Base-by-base conservation (phyloP, 2,888 invertebrate species). In the Thymelicus sylvestris region DNA sequence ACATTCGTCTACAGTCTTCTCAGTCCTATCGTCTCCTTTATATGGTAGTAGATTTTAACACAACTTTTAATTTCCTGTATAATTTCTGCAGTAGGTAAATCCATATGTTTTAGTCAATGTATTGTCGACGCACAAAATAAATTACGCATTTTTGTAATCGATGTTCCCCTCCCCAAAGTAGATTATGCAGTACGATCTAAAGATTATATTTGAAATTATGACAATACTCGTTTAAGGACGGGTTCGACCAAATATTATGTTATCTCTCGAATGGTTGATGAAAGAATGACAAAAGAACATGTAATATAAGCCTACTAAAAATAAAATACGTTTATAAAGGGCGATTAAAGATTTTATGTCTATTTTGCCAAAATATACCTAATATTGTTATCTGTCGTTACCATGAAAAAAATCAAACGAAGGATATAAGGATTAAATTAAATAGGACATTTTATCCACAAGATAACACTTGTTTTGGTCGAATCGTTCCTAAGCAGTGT, bases 71-170 rank as follows among this genome's bases (percentile, higher is more conserved):
- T 59, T 59, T 59, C 7, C 59, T 55, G 55, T 38, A 59, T 63
- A 41, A 48, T 68, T 63, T 57, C 38, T 85, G 85, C 86, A 88
- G 85, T 86, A 86, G 80, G 52, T 52, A 62, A 24, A 61, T 31
- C 8, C 12, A 31, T 66, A 47, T 19, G 68, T 60, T 8, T 61
- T 65, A 72, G 62, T 38, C 66, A 67, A 67, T 76, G 73, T 73
- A 71, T 75, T 77, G 77, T 80, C 75, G 57, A 75, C 80, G 85
- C 84, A 84, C 85, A 86, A 86, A 83, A 72, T 74, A 67, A 67
- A 70, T 59, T 41, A 65, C 67, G 60, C 57, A 66, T 74, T 55
- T 55, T 74, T 71, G 60, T 71, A 72, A 70, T 63, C 68, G 67
- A 66, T 72, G 70, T 74, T 72, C 71, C 73, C 71, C 69, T 67